These are phyloP conservation scores for Pseudoips prasinana DNA, from an alignment of 2,888 invertebrate genomes.

Conservation along the genomic window DNA sequence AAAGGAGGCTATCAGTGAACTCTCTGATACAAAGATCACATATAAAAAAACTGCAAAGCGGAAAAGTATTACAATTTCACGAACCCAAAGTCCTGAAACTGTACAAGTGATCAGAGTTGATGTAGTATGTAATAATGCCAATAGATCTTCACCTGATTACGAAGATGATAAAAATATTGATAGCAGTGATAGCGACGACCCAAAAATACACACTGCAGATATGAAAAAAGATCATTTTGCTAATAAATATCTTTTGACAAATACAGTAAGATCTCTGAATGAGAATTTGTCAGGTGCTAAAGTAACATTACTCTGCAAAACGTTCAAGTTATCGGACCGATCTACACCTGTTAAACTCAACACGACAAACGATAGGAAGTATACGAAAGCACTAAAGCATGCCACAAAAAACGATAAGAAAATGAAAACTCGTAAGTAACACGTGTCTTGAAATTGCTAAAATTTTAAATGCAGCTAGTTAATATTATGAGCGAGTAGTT, in stretches of 20 bases:
- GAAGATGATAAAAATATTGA: conserved; percentile 43
- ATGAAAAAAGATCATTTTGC: conserved; percentile 49
- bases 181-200: conserved; percentile 14
- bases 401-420: conserved; percentile 12
- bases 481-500: too few relatives aligned
- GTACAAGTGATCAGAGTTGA: conserved; percentile 76
- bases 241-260: conserved; percentile 66
- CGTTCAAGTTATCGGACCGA: conserved; percentile 63
- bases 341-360: conserved; percentile 32
- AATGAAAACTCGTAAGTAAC: conserved; percentile 7
- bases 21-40: conserved; percentile 48
- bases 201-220: conserved; percentile 34
- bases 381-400: conserved; percentile 12
- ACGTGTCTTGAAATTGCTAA: too few relatives aligned
- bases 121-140: conserved; percentile 67
- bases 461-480: too few relatives aligned
- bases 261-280: conserved; percentile 64
- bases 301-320: conserved; percentile 72
- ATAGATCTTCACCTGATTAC: conserved; percentile 43
- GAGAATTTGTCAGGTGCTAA: conserved; percentile 64
- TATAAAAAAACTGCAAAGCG: conserved; percentile 60
- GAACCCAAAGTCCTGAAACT: conserved; percentile 71
- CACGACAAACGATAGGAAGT: conserved; percentile 17
- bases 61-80: conserved; percentile 71
- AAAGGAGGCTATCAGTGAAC: conserved; percentile 27